A percentile compares a stretch with the other conserved stretches of the same genome.
Conservation (phyloP, 1,140 invertebrate genomes). For the Drosophila arizonae region DNA sequence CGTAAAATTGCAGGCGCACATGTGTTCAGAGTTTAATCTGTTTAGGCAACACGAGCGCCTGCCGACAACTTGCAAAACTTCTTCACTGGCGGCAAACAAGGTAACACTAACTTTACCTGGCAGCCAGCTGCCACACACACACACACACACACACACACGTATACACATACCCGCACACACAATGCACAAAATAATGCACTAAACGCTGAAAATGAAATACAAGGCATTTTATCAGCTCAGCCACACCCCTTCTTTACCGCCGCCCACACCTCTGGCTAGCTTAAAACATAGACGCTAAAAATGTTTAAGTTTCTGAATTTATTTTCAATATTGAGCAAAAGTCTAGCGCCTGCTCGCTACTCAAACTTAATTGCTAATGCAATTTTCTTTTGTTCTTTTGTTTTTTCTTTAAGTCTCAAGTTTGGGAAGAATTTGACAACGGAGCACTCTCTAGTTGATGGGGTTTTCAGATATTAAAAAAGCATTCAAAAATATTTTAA, state of each 20-base stretch:
- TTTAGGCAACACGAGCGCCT: conserved; percentile 74
- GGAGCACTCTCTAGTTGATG: too few species aligned
- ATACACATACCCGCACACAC: conserved; percentile 15
- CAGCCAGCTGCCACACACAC: conserved; percentile 35
- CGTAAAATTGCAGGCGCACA: conserved; percentile 74
- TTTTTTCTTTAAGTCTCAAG: background rate
- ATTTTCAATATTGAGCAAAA: conserved; percentile 37
- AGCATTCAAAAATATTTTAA: too few species aligned
- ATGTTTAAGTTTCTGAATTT: conserved; percentile 55
- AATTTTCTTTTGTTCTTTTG: background rate
- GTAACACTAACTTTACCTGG: conserved; percentile 75
- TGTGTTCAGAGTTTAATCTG: conserved; percentile 78
- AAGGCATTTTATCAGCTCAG: conserved; percentile 18
- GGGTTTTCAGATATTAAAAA: too few species aligned
- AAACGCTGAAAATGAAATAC: conserved; percentile 54
- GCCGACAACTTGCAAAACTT: conserved; percentile 77
- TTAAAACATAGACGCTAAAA: conserved; percentile 52
- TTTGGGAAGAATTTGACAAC: background rate
- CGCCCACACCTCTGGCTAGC: conserved; percentile 9
- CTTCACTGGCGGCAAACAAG: conserved; percentile 56
- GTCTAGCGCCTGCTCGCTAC: conserved; percentile 1
- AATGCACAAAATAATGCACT: conserved; percentile 63
- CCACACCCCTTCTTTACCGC: background rate
- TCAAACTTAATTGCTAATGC: conserved; percentile 6
- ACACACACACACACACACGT: background rate